Base-by-base conservation (phyloP, 2,113 vertebrate species). In the Talpa occidentalis region DNA sequence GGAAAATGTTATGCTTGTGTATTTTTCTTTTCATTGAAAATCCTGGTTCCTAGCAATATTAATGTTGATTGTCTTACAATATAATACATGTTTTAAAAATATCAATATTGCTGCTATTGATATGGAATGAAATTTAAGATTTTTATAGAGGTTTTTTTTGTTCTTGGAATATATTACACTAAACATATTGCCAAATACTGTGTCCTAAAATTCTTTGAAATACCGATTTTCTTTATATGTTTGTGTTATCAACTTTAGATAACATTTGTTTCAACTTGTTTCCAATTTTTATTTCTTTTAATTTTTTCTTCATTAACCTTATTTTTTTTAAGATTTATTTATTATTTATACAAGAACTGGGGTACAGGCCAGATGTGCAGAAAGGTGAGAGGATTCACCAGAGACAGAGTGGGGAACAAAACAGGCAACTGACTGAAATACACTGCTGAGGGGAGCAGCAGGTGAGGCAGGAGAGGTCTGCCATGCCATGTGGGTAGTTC, bases 1-100 rank as follows among this genome's bases (percentile, higher is more conserved):
- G 49, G 49, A 73, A 14, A 77, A 89, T 67, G 66, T 74, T 67
- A 67, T 89, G 69, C 32, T 22, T 42, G 14, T 19, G 4, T 72
- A 11, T 70, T 82, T 70, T 69, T 82, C n/a, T 91, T 83, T 69
- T 49, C 74, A 77, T 52, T 76, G 40, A 92, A 70, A 78, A 88
- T 35, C 22, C 62, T 88, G 37, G 7, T 73, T 85, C 12, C 22
- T 59, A 59, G 37, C 32, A 56, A 32, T 90, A 30, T 66, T 62
- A 69, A 52, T 49, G 4, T 10, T 28, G 28, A 62, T 30, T 49
- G 12, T 67, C 12, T 82, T 64, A 47, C 19, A 66, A 35, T 66
- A 32, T 76, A 30, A 15, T 70, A 87, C 3, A 56, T 56, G 60
- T 59, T 76, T 81, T 12, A 32, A 35, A 93, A 78, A 79, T 81